Base-by-base conservation (phyloP, 1,140 invertebrate genomes). In the Cheumatopsyche charites region DNA sequence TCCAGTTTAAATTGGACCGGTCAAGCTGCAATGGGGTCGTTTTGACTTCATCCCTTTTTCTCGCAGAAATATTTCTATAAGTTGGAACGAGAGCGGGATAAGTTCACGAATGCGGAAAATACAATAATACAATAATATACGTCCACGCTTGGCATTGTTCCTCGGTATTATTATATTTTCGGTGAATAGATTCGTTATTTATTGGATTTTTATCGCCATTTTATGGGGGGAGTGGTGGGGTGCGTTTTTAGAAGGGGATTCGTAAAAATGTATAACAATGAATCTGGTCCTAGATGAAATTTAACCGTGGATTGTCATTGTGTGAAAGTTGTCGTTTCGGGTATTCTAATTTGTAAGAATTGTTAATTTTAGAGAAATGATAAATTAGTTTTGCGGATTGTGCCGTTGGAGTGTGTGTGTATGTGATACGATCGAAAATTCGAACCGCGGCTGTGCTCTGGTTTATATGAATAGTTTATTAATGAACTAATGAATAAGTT, bases 1-100 rank as follows among this genome's bases (percentile, higher is more conserved):
- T 70, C 68, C 68, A 70, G 68, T 70, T 70, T 70, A 70, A 70
- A 70, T 70, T 70, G 68, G 68, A 70, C 52, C 68, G 68, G 68
- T 70, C 68, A 62, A 70, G 11, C 42, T 68, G 66, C 66, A 68
- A 17, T 41, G 36, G 68, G 55, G 52, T 70, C 19, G 41, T 15
- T 47, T 17, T 7, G n/a, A 36, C 29, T 70, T 21, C 21, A 9
- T 52, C 36, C 41, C 68, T 47, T 52, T 23, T 15, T 4, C 58
- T 26, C 41, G 6, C 12, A 25, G 2, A 13, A 47, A 47, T 25
- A 25, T 13, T 21, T 58, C 21, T 7, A 58, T 11, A 4, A 25
- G 55, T 58, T 1, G 1, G 55, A 70, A 45, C 1, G 68, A 23
- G 68, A 70, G 1, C 15, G 6, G 12, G 15, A 42, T 68, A 52